A percentile compares a stretch with the other conserved stretches of the same genome.
phyloP scores from a whole-genome alignment of 2,797 vertebrate genomes.

The Phrynocephalus guinanensis region DNA sequence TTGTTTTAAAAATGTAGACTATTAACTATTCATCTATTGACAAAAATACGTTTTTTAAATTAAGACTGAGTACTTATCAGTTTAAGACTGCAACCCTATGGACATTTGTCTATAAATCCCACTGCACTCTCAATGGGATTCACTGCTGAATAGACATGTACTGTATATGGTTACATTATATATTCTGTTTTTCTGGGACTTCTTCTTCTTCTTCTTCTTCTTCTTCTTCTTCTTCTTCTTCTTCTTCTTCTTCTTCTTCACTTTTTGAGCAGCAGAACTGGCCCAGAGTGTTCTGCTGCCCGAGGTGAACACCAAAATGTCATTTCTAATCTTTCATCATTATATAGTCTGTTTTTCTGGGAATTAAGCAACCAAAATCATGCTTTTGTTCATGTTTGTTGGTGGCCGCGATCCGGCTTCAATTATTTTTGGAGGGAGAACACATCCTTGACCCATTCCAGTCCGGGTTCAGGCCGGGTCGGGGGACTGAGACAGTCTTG shows the following conservation, averaged over 20 bases:
- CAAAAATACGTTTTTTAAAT: conserved; percentile 13
- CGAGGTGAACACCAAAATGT: too few relatives aligned
- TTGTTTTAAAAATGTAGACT: too few relatives aligned
- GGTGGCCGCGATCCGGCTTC: not conserved
- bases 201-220: too few relatives aligned
- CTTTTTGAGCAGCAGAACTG: not conserved
- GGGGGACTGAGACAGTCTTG: too few relatives aligned
- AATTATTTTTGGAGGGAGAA: too few relatives aligned
- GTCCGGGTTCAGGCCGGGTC: too few relatives aligned
- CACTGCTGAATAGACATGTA: not conserved
- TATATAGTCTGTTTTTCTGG: not conserved
- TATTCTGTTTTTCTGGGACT: not conserved
- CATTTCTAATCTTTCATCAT: too few relatives aligned
- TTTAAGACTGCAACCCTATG: not conserved
- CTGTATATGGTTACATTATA: not conserved
- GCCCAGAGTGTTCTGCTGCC: too few relatives aligned
- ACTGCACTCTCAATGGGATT: not conserved
- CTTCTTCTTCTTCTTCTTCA: too few relatives aligned
- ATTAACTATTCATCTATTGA: not conserved
- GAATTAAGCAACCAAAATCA: not conserved
- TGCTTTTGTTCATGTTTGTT: not conserved
- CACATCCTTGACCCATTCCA: too few relatives aligned
- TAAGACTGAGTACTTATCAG: conserved; percentile 3
- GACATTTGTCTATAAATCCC: not conserved
- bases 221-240: too few relatives aligned